Evolutionary conservation across 2,888 invertebrate species (phyloP), one percentile per base, ranked within the genome.

Genomic region (Polyommatus icarus): DNA sequence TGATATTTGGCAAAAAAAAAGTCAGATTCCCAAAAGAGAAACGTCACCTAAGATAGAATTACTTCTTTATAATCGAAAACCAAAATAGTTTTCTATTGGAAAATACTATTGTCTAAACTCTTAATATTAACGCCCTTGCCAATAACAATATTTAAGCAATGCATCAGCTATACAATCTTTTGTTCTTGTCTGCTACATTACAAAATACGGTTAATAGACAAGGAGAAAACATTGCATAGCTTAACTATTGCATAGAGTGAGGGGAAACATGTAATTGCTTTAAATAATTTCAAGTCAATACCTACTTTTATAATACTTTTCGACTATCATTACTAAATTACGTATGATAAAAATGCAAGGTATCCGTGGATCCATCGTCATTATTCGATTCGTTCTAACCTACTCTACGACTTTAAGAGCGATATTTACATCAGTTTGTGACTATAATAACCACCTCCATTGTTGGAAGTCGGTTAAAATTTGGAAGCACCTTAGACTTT

Each of bases 1-100:
- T 92, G 78, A 80, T 75, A 72, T 81, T 81, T 50, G 77, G 79
- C 72, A 54, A 78, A 57, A 54, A 78, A 57, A 20, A 29, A 77
- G 40, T 77, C 71, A 32, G 72, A 54, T 73, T 71, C n/a, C 12
- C 32, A 59, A 32, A 76, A 76, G 24, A 61, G 20, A 61, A 20
- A 54, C 1, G 71, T 72, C 10, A 40, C 10, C 61, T 40, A 3
- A 18, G 3, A 40, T 40, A 12, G 8, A 20, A n/a, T 40, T 36
- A 6, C n/a, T 3, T 24, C 7, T 20, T 20, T 8, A 12, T 12
- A 20, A 57, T 20, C 6, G 1, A 59, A 59, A 59, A 8, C 59
- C 20, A 59, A 20, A 20, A 59, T 59, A 59, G 12, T 54, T 12
- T 54, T 18, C 54, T 4, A 54, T 54, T 54, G 18, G 12, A 54